Evolutionary conservation across 2,797 vertebrate genomes (phyloP).

Genomic region (Perodicticus potto): DNA sequence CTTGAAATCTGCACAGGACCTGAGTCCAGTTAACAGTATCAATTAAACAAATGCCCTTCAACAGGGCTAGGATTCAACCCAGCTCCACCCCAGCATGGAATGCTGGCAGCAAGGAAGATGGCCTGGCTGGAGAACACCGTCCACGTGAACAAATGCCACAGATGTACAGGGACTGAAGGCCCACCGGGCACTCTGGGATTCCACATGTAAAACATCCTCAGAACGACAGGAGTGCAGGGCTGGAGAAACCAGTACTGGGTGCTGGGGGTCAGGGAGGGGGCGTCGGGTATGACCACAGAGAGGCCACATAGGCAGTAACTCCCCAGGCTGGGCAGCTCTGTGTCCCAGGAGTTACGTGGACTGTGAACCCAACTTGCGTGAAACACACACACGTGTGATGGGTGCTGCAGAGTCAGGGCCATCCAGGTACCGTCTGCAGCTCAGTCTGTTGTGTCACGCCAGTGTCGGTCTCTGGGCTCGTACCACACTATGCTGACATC

Average conservation of each 20-base stretch:
- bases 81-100: fast-evolving
- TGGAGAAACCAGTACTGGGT: fast-evolving
- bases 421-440: too few species aligned
- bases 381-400: not conserved
- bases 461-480: too few species aligned
- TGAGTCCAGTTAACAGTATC: not conserved
- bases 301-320: not conserved
- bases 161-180: not conserved
- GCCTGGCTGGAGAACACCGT: not conserved
- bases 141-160: not conserved
- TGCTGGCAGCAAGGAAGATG: not conserved
- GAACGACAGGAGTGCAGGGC: not conserved
- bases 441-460: too few species aligned
- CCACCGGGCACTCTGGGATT: fast-evolving
- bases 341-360: not conserved
- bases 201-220: not conserved
- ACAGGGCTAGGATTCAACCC: fast-evolving
- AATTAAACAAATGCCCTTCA: not conserved
- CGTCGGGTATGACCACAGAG: too few species aligned
- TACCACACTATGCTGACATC: too few species aligned
- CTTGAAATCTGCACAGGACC: not conserved
- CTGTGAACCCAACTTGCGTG: not conserved
- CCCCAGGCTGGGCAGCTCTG: not conserved
- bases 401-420: too few species aligned
- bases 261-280: too few species aligned